phyloP scores from a whole-genome alignment of 2,113 vertebrate species.

The Garra rufa region DNA sequence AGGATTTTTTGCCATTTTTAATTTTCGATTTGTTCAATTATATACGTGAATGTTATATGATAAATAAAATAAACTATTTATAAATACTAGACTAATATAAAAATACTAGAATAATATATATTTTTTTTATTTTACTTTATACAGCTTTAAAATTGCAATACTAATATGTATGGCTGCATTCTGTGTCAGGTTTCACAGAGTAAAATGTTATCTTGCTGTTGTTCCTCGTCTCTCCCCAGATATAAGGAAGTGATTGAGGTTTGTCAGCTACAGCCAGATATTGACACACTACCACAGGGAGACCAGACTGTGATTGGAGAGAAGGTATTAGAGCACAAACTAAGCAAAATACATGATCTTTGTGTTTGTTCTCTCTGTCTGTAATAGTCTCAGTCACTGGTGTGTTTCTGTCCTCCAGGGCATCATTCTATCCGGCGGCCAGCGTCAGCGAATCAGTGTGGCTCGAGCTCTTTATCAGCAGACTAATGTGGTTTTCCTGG shows the following conservation, averaged over 20 bases:
- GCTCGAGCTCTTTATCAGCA: slow-evolving; percentile 95
- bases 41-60: no score
- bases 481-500: slow-evolving; percentile 93
- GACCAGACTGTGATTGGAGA: slow-evolving; percentile 98
- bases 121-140: no score
- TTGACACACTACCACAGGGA: slow-evolving; percentile 94
- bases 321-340: slow-evolving; percentile 74
- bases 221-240: slow-evolving; percentile 69
- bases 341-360: neutral
- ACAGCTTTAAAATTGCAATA: no score
- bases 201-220: neutral
- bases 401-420: slow-evolving; percentile 77
- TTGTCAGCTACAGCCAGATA: slow-evolving; percentile 95
- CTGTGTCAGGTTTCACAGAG: neutral
- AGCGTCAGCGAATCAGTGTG: slow-evolving; percentile 94
- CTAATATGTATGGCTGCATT: no score
- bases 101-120: no score
- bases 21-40: no score
- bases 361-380: neutral
- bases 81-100: no score
- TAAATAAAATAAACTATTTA: no score
- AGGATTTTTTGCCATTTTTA: no score
- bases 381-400: neutral
- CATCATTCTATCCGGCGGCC: slow-evolving; percentile 95
- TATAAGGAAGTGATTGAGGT: slow-evolving; percentile 95